Conservation (phyloP, 2,113 vertebrate species). For the Channa maculata region DNA sequence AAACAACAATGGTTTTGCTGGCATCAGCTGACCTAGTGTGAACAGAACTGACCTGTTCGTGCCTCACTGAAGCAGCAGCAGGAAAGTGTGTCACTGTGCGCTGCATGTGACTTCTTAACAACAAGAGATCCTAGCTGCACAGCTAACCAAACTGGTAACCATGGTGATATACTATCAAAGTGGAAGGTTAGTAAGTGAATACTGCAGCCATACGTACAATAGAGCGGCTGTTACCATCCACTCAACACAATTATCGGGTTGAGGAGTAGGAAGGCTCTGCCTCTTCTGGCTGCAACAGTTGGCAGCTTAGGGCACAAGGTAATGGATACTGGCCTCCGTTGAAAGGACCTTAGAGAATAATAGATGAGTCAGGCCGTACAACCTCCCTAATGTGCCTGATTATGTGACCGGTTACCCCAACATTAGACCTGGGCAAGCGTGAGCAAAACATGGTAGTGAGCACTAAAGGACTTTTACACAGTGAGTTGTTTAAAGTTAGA, state of each 20-base stretch:
- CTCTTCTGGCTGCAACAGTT: slow-evolving; percentile 66
- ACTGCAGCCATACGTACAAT: slow-evolving; percentile 62
- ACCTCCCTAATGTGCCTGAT: slow-evolving; percentile 35
- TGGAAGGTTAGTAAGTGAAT: slow-evolving; percentile 60
- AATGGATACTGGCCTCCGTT: slow-evolving; percentile 70
- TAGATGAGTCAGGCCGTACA: slow-evolving; percentile 55
- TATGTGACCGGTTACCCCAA: slow-evolving; percentile 14
- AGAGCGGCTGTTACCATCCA: slow-evolving; percentile 59
- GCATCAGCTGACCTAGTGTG: slow-evolving; percentile 70
- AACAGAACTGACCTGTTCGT: slow-evolving; percentile 35
- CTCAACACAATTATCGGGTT: slow-evolving; percentile 44
- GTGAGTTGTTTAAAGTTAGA: neutral
- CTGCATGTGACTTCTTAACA: slow-evolving; percentile 64
- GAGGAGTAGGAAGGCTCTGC: slow-evolving; percentile 35
- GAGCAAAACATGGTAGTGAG: neutral
- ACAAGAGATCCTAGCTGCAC: slow-evolving; percentile 36
- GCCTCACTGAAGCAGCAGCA: slow-evolving; percentile 41
- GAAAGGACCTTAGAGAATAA: slow-evolving; percentile 67
- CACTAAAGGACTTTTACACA: neutral
- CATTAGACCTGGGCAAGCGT: slow-evolving; percentile 1
- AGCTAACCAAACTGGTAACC: slow-evolving; percentile 65
- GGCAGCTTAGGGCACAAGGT: slow-evolving; percentile 69
- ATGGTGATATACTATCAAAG: slow-evolving; percentile 61
- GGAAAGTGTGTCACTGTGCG: slow-evolving; percentile 53
- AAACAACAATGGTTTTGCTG: slow-evolving; percentile 66